phyloP scores from a whole-genome alignment of 2,113 vertebrate species.

The Galbula dea region DNA sequence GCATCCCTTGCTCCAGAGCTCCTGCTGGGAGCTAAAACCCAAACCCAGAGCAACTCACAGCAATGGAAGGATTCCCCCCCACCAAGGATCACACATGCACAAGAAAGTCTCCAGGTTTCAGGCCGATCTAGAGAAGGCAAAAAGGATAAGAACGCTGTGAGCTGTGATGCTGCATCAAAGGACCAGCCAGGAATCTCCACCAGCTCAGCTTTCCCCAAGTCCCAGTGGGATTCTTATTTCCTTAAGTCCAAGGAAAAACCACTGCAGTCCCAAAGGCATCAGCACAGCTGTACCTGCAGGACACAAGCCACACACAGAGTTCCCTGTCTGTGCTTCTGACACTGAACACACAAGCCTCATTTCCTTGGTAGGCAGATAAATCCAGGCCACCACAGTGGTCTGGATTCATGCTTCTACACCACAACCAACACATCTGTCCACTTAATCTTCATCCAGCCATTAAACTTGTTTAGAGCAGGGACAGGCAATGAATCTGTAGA shows the following conservation, averaged over 20 bases:
- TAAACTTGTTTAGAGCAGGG: neutral
- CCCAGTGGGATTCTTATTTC: neutral
- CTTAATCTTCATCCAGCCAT: accelerated
- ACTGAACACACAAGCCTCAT: accelerated
- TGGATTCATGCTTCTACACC: neutral
- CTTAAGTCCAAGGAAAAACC: neutral
- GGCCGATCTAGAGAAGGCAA: neutral
- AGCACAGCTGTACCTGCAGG: neutral
- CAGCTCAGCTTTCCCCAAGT: neutral
- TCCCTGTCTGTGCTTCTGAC: neutral
- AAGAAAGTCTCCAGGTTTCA: neutral
- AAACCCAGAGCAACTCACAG: neutral
- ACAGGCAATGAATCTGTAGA: neutral
- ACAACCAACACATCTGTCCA: neutral
- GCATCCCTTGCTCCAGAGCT: neutral
- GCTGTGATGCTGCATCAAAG: neutral
- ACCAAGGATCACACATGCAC: neutral
- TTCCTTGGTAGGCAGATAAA: neutral
- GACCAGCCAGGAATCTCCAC: neutral
- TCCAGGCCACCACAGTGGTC: accelerated
- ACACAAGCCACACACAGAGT: neutral
- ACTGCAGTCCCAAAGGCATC: neutral
- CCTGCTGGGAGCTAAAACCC: neutral
- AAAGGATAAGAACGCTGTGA: neutral
- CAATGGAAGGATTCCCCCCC: neutral